phyloP scores from a whole-genome alignment of 2,797 vertebrate genomes.

The Acipenser oxyrinchus region DNA sequence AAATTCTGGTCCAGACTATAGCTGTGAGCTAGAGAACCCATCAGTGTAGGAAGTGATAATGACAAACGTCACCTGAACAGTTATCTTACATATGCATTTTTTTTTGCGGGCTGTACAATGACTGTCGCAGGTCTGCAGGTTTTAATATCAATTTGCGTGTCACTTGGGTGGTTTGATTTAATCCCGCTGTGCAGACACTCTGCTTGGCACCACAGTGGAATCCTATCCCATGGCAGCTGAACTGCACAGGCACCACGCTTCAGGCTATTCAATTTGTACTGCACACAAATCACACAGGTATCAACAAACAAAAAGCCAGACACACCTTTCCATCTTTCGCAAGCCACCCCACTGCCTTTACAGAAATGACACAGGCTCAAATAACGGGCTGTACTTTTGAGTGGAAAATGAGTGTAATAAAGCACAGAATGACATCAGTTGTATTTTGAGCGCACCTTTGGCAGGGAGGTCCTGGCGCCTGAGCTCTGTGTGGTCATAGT shows the following conservation, averaged over 20 bases:
- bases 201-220: slow-evolving; percentile 34
- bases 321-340: not conserved
- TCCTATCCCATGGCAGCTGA: too few relatives aligned
- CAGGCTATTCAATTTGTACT: slow-evolving; percentile 30
- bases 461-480: slow-evolving; percentile 88
- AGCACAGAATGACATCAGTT: not conserved
- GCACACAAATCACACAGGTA: slow-evolving; percentile 44
- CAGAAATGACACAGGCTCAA: too few relatives aligned
- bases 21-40: too few relatives aligned
- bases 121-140: too few relatives aligned
- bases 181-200: not conserved
- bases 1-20: too few relatives aligned
- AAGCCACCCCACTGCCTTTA: too few relatives aligned
- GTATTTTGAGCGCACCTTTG: slow-evolving; percentile 68
- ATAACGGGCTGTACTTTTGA: not conserved
- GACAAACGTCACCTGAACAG: too few relatives aligned
- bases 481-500: slow-evolving; percentile 99
- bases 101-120: too few relatives aligned
- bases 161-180: too few relatives aligned
- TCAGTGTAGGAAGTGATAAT: too few relatives aligned
- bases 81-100: too few relatives aligned
- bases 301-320: slow-evolving; percentile 31
- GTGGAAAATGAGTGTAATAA: not conserved
- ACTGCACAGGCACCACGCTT: slow-evolving; percentile 37
- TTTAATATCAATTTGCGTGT: too few relatives aligned